These are phyloP conservation scores for Ceriagrion tenellum DNA, from an alignment of 2,888 invertebrate genomes.

Conservation along the genomic window DNA sequence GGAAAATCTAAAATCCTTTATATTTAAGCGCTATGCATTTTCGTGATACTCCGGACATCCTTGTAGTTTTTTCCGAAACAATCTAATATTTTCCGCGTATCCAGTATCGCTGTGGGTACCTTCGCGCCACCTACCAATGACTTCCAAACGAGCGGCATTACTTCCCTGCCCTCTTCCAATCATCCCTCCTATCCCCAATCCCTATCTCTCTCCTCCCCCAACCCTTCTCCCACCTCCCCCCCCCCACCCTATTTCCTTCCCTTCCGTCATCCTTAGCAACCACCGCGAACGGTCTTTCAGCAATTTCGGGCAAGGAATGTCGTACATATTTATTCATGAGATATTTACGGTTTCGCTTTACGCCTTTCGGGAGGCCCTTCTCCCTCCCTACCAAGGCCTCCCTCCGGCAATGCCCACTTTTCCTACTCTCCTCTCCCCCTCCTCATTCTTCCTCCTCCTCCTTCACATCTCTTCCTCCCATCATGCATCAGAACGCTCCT, in stretches of 20 bases:
- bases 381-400: no score
- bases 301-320: neutral
- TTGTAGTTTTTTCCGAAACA: no score
- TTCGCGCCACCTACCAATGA: no score
- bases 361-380: neutral
- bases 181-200: neutral
- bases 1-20: no score
- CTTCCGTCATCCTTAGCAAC: neutral
- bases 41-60: no score
- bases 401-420: no score
- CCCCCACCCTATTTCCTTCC: neutral
- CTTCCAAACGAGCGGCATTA: no score
- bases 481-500: no score
- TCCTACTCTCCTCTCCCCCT: neutral
- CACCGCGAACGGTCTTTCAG: neutral
- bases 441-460: neutral
- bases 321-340: slow-evolving; percentile 63
- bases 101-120: no score
- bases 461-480: neutral
- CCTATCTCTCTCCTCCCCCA: neutral
- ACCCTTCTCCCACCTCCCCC: neutral
- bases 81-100: no score
- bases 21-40: no score
- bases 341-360: slow-evolving; percentile 48
- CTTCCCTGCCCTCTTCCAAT: neutral